Evolutionary conservation across 2,888 invertebrate genomes (phyloP).

Genomic region (Pseudococcus jackbeardsleyi): DNA sequence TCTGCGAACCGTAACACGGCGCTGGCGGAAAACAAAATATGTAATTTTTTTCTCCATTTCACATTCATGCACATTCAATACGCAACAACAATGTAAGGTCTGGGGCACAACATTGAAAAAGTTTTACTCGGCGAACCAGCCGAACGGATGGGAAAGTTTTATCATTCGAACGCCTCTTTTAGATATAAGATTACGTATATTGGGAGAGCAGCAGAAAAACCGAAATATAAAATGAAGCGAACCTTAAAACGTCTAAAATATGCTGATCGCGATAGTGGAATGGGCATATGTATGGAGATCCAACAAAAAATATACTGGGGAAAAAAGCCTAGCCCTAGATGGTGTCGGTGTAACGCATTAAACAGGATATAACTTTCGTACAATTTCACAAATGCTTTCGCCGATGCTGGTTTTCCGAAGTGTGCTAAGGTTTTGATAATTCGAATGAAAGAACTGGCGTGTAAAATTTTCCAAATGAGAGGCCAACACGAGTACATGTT

Average conservation of each 20-base stretch:
- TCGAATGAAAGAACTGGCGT: slow-evolving; percentile 26
- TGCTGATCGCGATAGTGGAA: slow-evolving; percentile 14
- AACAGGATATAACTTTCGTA: slow-evolving; percentile 1
- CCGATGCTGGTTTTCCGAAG: background rate
- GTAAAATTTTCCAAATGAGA: slow-evolving; percentile 35
- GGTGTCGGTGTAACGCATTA: background rate
- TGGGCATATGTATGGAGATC: background rate
- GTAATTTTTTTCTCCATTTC: slow-evolving; percentile 4
- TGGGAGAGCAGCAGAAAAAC: background rate
- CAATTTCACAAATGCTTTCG: slow-evolving; percentile 7
- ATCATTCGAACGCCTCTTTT: slow-evolving; percentile 3
- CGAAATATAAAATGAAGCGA: slow-evolving; percentile 28
- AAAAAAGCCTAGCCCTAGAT: background rate
- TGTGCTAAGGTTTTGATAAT: slow-evolving; percentile 26
- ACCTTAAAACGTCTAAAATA: slow-evolving; percentile 15
- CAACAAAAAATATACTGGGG: background rate
- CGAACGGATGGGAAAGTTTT: background rate
- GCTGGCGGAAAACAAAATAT: background rate
- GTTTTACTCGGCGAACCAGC: background rate
- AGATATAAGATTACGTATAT: background rate
- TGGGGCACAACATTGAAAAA: background rate
- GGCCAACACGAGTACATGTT: background rate
- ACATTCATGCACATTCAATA: background rate
- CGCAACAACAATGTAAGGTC: background rate
- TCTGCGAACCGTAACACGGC: background rate